Conservation (phyloP, 2,888 invertebrate genomes). For the Agonopterix heracliana region DNA sequence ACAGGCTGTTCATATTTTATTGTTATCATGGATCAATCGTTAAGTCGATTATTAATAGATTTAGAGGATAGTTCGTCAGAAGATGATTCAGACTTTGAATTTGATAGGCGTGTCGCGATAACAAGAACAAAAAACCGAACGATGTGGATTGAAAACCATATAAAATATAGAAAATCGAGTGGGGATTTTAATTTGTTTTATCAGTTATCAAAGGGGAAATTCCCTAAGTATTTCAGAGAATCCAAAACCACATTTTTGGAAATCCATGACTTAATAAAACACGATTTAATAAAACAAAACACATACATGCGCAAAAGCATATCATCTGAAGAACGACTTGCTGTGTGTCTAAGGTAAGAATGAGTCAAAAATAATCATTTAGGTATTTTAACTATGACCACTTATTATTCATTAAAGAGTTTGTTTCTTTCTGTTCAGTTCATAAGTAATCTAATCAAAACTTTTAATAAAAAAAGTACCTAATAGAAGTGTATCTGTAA, state of each 20-base stretch:
- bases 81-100: slow-evolving; percentile 3
- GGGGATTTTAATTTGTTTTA: slow-evolving; percentile 1
- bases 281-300: slow-evolving; percentile 3
- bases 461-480: not conserved
- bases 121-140: slow-evolving; percentile 1
- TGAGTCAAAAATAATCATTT: not conserved
- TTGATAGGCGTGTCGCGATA: slow-evolving; percentile 1
- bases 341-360: slow-evolving; percentile 8
- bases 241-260: not conserved
- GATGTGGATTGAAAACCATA: slow-evolving; percentile 2
- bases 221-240: not conserved
- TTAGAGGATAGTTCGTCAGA: slow-evolving; percentile 3
- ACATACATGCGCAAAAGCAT: slow-evolving; percentile 3
- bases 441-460: not conserved
- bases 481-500: too few species aligned
- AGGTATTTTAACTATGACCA: not conserved
- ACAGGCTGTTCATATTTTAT: not conserved
- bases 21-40: not conserved
- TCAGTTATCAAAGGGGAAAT: slow-evolving; percentile 1
- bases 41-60: slow-evolving; percentile 1
- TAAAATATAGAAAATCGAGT: not conserved
- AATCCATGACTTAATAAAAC: slow-evolving; percentile 1
- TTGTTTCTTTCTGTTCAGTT: not conserved
- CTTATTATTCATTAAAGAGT: not conserved
- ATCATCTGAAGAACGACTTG: slow-evolving; percentile 6